Evolutionary conservation across 2,797 vertebrate genomes (phyloP).

Genomic region (Phyllotis vaccarum): DNA sequence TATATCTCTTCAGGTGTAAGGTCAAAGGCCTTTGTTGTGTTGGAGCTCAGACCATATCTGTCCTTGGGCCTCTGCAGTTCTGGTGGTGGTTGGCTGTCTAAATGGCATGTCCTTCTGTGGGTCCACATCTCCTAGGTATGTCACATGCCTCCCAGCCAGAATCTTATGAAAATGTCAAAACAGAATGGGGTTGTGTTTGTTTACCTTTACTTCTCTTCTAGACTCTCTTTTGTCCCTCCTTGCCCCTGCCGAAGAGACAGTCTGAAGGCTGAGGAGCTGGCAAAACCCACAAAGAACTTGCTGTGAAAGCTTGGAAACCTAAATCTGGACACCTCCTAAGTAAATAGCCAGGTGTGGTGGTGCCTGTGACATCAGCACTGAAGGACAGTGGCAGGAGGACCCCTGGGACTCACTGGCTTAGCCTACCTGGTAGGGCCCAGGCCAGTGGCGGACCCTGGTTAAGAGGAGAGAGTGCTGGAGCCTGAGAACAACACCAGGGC

Average conservation of each 20-base stretch:
- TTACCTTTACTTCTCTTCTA: conserved; percentile 4
- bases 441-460: background rate
- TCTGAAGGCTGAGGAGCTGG: background rate
- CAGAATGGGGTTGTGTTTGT: background rate
- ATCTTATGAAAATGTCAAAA: background rate
- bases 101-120: background rate
- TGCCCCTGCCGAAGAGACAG: conserved; percentile 22
- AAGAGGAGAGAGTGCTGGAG: background rate
- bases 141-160: background rate
- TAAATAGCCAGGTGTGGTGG: background rate
- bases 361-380: background rate
- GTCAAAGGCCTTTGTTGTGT: background rate
- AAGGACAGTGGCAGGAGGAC: background rate
- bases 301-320: background rate
- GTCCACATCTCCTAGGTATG: background rate
- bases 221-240: background rate
- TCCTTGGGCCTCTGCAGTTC: background rate
- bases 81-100: background rate
- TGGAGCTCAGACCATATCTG: background rate
- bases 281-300: background rate
- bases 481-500: background rate
- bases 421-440: background rate
- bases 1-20: background rate
- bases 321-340: background rate
- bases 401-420: background rate